Conservation (phyloP, 2,888 invertebrate genomes). For the Melinaea marsaeus region DNA sequence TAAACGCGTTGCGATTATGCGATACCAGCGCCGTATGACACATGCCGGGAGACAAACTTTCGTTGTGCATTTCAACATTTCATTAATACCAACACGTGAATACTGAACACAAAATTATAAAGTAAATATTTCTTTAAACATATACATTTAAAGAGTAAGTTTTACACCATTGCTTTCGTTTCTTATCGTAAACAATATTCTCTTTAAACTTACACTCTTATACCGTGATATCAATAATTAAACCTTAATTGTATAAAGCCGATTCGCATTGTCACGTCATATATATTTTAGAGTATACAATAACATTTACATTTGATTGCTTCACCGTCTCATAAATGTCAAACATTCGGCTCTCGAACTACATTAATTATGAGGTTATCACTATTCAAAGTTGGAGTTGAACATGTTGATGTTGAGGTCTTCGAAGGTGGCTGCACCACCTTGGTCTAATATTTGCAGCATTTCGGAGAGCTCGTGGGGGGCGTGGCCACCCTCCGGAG, state of each 20-base stretch:
- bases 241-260: background rate
- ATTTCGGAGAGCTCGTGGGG: slow-evolving; percentile 91
- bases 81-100: slow-evolving; percentile 1
- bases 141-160: background rate
- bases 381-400: slow-evolving; percentile 80
- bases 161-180: slow-evolving; percentile 3
- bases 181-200: slow-evolving; percentile 1
- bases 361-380: slow-evolving; percentile 7
- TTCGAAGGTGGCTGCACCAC: slow-evolving; percentile 89
- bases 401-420: slow-evolving; percentile 94
- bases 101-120: background rate
- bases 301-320: background rate
- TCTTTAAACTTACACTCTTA: background rate
- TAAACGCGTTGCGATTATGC: background rate
- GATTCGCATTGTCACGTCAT: slow-evolving; percentile 3
- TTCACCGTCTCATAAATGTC: slow-evolving; percentile 17
- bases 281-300: slow-evolving; percentile 2
- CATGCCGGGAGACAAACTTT: background rate
- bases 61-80: background rate
- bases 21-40: slow-evolving; percentile 1
- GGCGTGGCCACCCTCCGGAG: slow-evolving; percentile 66
- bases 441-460: slow-evolving; percentile 94
- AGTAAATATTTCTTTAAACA: background rate
- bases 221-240: background rate
- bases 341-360: background rate